phyloP scores from a whole-genome alignment of 2,888 invertebrate genomes.

The Ormyrus labotus region DNA sequence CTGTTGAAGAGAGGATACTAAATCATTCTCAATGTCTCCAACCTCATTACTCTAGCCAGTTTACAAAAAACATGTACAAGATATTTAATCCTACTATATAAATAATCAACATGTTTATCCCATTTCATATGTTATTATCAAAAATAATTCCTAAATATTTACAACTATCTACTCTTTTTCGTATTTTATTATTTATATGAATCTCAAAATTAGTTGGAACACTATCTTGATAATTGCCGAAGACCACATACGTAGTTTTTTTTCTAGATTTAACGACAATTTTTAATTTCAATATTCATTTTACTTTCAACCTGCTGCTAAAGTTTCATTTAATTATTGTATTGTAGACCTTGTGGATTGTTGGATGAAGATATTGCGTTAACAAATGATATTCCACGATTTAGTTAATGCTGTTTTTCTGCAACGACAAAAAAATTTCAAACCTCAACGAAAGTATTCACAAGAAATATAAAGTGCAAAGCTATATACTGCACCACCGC shows the following conservation, averaged over 20 bases:
- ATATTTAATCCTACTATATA: background rate
- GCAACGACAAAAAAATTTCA: too few species aligned
- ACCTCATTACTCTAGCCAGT: background rate
- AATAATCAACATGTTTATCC: background rate
- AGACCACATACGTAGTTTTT: background rate
- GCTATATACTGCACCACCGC: too few species aligned
- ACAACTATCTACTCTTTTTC: background rate
- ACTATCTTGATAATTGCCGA: background rate
- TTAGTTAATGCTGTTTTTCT: too few species aligned
- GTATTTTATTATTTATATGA: background rate
- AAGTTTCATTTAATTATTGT: too few species aligned
- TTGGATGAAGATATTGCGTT: too few species aligned
- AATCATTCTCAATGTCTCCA: background rate
- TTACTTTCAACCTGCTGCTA: too few species aligned
- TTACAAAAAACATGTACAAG: conserved; percentile 5
- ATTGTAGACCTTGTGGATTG: too few species aligned
- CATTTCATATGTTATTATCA: background rate
- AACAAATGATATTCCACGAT: too few species aligned
- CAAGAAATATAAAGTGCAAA: too few species aligned
- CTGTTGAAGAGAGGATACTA: background rate
- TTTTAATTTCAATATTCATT: background rate
- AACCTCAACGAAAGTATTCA: too few species aligned
- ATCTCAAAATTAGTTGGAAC: background rate
- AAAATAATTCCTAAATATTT: background rate
- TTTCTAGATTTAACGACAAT: background rate